Percentiles rank a stretch among this genome's conserved stretches.
Evolutionary conservation across 2,113 vertebrate species (phyloP).

Genomic region (Tautogolabrus adspersus): DNA sequence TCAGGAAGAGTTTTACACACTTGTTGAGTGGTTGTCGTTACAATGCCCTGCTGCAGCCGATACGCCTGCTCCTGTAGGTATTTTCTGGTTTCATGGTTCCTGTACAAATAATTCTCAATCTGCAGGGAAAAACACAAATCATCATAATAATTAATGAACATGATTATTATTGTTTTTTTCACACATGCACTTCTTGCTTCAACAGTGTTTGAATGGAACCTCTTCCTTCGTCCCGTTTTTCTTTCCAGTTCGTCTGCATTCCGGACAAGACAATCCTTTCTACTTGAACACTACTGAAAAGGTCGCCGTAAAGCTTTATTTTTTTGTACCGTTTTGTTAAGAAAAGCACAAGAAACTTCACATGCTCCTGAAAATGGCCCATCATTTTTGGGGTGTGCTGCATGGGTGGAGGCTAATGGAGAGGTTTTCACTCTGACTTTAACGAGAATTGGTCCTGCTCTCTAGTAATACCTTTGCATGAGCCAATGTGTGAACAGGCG

Average conservation of each 20-base stretch:
- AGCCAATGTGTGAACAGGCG: too few species aligned
- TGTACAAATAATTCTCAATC: conserved; percentile 97
- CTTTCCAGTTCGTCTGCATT: background rate
- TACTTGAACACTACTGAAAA: conserved; percentile 30
- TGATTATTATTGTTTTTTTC: background rate
- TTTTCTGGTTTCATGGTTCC: conserved; percentile 96
- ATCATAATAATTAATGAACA: background rate
- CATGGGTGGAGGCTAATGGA: too few species aligned
- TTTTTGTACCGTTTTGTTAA: conserved; percentile 71
- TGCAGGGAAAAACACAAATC: conserved; percentile 61
- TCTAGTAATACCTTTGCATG: too few species aligned
- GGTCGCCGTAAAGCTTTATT: conserved; percentile 45
- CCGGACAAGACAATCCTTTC: rapidly evolving
- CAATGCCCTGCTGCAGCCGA: conserved; percentile 95
- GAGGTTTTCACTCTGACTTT: too few species aligned
- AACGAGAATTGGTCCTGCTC: too few species aligned
- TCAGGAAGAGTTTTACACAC: conserved; percentile 65
- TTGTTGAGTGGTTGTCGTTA: conserved; percentile 97
- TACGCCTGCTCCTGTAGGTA: conserved; percentile 97
- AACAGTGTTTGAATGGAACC: conserved; percentile 92
- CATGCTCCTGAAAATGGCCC: too few species aligned
- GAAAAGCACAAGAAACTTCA: conserved; percentile 30
- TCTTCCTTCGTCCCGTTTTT: conserved; percentile 11
- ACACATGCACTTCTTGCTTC: conserved; percentile 82
- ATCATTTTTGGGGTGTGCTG: too few species aligned